A percentile compares a stretch with the other conserved stretches of the same genome.
phyloP scores from a whole-genome alignment of 2,113 vertebrate species.

The Lamprotornis superbus region DNA sequence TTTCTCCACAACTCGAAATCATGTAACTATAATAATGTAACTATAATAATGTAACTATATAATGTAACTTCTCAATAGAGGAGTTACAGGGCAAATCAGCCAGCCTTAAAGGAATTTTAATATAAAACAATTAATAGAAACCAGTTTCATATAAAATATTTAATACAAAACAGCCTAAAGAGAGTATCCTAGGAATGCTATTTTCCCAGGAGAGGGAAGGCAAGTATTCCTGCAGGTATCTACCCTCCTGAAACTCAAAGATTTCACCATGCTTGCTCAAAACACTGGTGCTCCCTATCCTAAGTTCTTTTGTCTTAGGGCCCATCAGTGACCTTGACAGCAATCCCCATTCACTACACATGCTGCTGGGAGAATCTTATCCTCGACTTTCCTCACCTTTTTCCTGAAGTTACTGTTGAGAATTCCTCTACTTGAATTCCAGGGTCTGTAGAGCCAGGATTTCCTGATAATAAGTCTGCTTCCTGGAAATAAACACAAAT shows the following conservation, averaged over 20 bases:
- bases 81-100: background rate
- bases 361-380: background rate
- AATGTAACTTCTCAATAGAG: background rate
- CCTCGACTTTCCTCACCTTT: conserved; percentile 66
- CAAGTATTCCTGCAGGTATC: background rate
- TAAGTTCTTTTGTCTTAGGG: background rate
- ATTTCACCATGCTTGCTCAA: background rate
- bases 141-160: background rate
- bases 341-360: background rate
- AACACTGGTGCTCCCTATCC: background rate
- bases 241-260: background rate
- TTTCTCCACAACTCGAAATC: background rate
- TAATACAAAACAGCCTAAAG: background rate
- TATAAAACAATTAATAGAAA: background rate
- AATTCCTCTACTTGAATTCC: conserved; percentile 75
- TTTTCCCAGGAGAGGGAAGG: background rate
- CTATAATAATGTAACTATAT: background rate
- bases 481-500: conserved; percentile 69
- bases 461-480: conserved; percentile 69
- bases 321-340: background rate
- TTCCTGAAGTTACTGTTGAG: conserved; percentile 53
- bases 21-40: background rate
- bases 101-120: background rate
- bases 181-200: background rate
- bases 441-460: conserved; percentile 80